Evolutionary conservation across 1,140 invertebrate species (phyloP).

Genomic region (Acyrthosiphon pisum): DNA sequence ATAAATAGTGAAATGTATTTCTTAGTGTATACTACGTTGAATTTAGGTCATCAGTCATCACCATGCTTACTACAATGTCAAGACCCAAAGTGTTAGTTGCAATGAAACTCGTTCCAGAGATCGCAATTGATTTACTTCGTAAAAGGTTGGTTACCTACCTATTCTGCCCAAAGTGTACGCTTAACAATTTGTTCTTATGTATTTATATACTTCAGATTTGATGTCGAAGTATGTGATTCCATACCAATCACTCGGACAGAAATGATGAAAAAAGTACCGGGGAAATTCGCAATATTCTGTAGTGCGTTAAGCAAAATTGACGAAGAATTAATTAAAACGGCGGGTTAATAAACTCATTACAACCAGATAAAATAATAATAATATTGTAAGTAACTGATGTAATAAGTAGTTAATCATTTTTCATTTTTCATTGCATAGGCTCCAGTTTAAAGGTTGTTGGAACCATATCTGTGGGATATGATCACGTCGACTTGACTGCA

Average conservation of each 20-base stretch:
- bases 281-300: constrained; percentile 82
- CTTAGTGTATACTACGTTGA: not conserved
- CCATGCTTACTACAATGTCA: not conserved
- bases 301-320: constrained; percentile 86
- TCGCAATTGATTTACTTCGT: not conserved
- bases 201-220: constrained; percentile 68
- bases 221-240: constrained; percentile 73
- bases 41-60: too few species aligned
- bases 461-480: constrained; percentile 90
- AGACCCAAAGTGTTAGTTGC: constrained; percentile 19
- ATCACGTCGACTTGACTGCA: constrained; percentile 78
- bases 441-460: constrained; percentile 81
- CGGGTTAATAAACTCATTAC: constrained; percentile 32
- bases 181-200: not conserved
- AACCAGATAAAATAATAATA: not conserved
- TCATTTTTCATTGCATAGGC: constrained; percentile 66
- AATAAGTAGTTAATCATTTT: not conserved
- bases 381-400: not conserved
- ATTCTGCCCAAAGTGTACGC: not conserved
- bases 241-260: constrained; percentile 73
- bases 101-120: not conserved
- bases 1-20: not conserved
- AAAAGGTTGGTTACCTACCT: not conserved
- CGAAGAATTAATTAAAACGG: constrained; percentile 73
- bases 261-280: constrained; percentile 74